These are phyloP conservation scores for Eleutherodactylus coqui DNA, from an alignment of 2,797 vertebrate species.

Conservation along the genomic window DNA sequence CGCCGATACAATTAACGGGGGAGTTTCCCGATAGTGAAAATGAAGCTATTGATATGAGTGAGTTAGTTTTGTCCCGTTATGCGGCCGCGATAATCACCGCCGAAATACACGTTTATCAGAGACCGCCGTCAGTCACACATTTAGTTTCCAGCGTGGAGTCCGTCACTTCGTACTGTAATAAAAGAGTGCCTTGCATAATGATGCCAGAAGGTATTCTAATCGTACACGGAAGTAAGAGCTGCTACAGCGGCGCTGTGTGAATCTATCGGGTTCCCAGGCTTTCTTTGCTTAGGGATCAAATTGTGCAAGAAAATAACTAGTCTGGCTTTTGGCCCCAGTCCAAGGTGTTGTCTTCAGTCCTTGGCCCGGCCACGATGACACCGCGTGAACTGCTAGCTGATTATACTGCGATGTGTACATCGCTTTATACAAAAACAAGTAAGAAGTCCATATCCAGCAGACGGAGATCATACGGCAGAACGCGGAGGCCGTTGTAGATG, in stretches of 20 bases:
- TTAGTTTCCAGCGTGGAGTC: conserved; percentile 15
- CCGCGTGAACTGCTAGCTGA: conserved; percentile 49
- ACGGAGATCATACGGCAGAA: conserved; percentile 42
- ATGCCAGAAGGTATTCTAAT: conserved; percentile 47
- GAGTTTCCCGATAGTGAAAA: too few relatives aligned
- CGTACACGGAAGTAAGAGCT: conserved; percentile 34
- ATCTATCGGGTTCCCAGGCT: conserved; percentile 59
- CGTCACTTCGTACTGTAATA: conserved; percentile 23
- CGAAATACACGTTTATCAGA: too few relatives aligned
- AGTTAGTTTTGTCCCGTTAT: too few relatives aligned
- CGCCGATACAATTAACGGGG: too few relatives aligned
- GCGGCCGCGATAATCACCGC: too few relatives aligned
- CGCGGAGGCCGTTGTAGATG: conserved; percentile 43
- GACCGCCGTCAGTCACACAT: background rate
- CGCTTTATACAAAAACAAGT: conserved; percentile 32
- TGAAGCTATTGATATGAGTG: too few relatives aligned
- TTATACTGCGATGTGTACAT: conserved; percentile 47
- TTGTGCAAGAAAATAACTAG: conserved; percentile 52
- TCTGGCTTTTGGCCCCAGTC: conserved; percentile 40
- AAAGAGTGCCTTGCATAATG: conserved; percentile 27
- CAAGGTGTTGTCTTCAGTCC: conserved; percentile 60
- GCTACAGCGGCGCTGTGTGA: conserved; percentile 42
- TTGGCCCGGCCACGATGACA: conserved; percentile 56
- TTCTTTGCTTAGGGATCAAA: conserved; percentile 55
- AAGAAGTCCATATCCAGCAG: conserved; percentile 41